These are phyloP conservation scores for Drosophila demipolita DNA, from an alignment of 2,888 invertebrate genomes.

Conservation along the genomic window DNA sequence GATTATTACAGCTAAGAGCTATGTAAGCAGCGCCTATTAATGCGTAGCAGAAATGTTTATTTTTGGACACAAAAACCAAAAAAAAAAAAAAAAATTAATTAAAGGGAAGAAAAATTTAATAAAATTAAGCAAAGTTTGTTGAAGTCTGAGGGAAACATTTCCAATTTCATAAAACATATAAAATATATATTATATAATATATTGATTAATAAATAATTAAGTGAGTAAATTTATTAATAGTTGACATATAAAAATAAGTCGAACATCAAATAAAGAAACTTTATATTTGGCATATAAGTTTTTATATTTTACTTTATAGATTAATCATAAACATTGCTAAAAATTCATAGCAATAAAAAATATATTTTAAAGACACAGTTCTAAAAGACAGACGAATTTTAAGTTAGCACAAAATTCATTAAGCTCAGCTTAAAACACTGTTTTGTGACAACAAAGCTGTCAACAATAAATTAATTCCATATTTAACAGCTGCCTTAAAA, in stretches of 20 bases:
- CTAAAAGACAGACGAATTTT: background rate
- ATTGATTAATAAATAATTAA: too few species aligned
- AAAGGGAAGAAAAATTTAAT: too few species aligned
- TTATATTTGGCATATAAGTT: background rate
- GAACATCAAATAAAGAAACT: too few species aligned
- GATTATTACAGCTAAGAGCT: too few species aligned
- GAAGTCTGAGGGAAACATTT: background rate
- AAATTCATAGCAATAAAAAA: background rate
- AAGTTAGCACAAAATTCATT: too few species aligned
- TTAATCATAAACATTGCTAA: background rate
- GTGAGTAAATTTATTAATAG: too few species aligned
- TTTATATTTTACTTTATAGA: background rate
- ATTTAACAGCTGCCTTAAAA: background rate
- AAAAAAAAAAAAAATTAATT: background rate
- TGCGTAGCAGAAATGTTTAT: background rate
- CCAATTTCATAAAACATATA: background rate
- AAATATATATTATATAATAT: too few species aligned
- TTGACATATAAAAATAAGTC: too few species aligned
- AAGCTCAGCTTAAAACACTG: fast-evolving
- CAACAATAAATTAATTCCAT: background rate
- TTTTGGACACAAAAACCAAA: background rate
- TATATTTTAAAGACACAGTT: too few species aligned
- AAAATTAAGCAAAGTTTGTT: background rate
- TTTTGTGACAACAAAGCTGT: background rate
- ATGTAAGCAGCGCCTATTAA: background rate